phyloP scores from a whole-genome alignment of 2,888 invertebrate genomes.

The Apodemia hepburni region DNA sequence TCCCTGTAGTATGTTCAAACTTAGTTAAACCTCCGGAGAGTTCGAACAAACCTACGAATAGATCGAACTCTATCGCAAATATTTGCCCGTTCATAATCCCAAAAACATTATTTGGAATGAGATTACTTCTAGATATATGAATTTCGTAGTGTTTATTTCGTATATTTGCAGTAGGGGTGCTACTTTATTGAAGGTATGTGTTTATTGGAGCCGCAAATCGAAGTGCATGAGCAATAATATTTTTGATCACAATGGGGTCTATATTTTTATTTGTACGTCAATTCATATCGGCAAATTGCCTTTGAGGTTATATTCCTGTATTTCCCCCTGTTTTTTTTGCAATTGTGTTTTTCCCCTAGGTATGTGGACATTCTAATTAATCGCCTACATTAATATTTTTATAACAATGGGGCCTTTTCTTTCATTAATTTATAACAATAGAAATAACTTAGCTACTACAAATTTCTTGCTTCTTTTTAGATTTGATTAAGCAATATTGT shows the following conservation, averaged over 20 bases:
- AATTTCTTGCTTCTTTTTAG: no score
- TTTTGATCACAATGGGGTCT: slow-evolving; percentile 36
- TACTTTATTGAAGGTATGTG: slow-evolving; percentile 34
- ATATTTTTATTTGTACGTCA: slow-evolving; percentile 35
- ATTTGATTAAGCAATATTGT: no score
- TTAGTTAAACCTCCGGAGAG: slow-evolving; percentile 32
- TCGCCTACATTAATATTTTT: no score
- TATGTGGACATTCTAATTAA: no score
- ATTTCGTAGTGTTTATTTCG: slow-evolving; percentile 53
- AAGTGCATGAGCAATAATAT: slow-evolving; percentile 35
- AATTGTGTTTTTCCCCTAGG: no score
- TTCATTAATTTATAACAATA: no score
- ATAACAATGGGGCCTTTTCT: no score
- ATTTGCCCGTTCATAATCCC: slow-evolving; percentile 21
- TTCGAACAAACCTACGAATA: slow-evolving; percentile 35
- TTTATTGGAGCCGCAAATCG: slow-evolving; percentile 33
- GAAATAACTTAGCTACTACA: no score
- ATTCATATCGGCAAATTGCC: slow-evolving; percentile 10
- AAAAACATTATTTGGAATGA: neutral
- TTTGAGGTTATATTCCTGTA: no score
- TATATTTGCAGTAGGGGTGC: slow-evolving; percentile 45
- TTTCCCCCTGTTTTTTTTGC: no score
- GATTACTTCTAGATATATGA: slow-evolving; percentile 31
- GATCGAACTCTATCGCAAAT: slow-evolving; percentile 27
- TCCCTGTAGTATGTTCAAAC: slow-evolving; percentile 18